phyloP scores from a whole-genome alignment of 2,113 vertebrate species.

The Odocoileus hemionus region DNA sequence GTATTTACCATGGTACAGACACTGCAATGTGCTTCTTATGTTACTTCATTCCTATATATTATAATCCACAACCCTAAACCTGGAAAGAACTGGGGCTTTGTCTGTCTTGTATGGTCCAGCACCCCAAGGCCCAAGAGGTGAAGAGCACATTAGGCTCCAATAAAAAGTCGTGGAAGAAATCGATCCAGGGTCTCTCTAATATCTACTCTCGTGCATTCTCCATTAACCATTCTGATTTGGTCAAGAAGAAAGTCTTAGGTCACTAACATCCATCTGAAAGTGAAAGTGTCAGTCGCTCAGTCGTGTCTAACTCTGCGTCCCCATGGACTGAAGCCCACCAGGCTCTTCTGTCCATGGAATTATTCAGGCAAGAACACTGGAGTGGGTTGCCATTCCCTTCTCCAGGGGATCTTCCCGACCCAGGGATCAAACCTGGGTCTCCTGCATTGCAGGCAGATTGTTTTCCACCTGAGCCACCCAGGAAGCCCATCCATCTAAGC shows the following conservation, averaged over 20 bases:
- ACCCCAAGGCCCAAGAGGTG: neutral
- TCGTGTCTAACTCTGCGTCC: fast-evolving
- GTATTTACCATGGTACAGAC: neutral
- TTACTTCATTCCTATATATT: neutral
- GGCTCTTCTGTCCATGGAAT: neutral
- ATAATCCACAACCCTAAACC: neutral
- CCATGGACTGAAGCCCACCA: neutral
- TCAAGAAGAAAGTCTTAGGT: neutral
- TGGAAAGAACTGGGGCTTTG: neutral
- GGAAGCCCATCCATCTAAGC: neutral
- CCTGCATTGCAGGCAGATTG: neutral
- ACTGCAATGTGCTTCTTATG: neutral
- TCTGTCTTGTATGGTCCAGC: neutral
- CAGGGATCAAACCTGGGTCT: neutral
- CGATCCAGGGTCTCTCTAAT: neutral
- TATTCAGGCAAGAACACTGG: neutral
- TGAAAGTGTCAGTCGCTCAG: neutral
- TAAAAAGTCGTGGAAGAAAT: neutral
- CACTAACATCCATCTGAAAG: neutral
- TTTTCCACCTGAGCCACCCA: neutral
- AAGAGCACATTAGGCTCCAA: neutral
- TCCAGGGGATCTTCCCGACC: neutral
- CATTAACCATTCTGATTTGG: neutral
- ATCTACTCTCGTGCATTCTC: neutral
- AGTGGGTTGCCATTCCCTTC: neutral